Conservation (phyloP, 2,888 invertebrate species). For the Troides oblongomaculatus region DNA sequence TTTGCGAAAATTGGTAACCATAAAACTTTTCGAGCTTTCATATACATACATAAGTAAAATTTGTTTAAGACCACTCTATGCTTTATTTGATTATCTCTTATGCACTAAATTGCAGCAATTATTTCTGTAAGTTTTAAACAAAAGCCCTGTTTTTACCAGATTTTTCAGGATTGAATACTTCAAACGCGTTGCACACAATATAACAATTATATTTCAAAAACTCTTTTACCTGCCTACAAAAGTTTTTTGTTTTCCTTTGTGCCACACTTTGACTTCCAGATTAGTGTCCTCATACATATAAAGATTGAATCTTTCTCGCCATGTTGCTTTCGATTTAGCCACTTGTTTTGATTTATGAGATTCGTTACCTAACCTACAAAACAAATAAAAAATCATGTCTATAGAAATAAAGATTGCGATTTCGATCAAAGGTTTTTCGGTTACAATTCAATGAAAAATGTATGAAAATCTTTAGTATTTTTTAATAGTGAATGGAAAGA, state of each 20-base stretch:
- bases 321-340: slow-evolving; percentile 60
- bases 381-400: neutral
- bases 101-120: too few relatives aligned
- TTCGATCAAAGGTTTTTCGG: too few relatives aligned
- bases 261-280: slow-evolving; percentile 69
- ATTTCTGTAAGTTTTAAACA: too few relatives aligned
- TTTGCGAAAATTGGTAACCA: too few relatives aligned
- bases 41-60: too few relatives aligned
- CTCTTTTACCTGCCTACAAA: slow-evolving; percentile 69
- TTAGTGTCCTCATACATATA: slow-evolving; percentile 62
- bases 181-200: neutral
- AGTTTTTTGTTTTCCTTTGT: slow-evolving; percentile 70
- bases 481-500: too few relatives aligned
- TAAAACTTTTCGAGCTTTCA: too few relatives aligned
- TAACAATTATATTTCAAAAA: neutral
- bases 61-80: too few relatives aligned
- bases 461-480: too few relatives aligned
- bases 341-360: slow-evolving; percentile 69
- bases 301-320: slow-evolving; percentile 71
- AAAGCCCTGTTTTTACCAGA: too few relatives aligned
- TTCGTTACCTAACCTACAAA: slow-evolving; percentile 63
- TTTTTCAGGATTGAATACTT: neutral
- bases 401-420: neutral
- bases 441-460: too few relatives aligned
- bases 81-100: too few relatives aligned